phyloP scores from a whole-genome alignment of 2,113 vertebrate genomes.

The Podilymbus podiceps region DNA sequence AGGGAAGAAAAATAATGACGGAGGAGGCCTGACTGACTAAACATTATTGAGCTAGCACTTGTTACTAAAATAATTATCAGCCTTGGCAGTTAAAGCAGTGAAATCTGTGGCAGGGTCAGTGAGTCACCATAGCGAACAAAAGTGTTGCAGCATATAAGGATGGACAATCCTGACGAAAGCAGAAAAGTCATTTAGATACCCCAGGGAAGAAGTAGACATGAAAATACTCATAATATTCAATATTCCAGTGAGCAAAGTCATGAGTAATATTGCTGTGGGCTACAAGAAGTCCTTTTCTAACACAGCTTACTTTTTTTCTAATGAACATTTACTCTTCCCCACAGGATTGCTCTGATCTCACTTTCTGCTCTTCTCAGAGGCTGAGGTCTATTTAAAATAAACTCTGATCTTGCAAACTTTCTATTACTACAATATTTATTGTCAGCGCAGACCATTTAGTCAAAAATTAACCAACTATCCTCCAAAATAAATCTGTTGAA shows the following conservation, averaged over 20 bases:
- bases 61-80: constrained; percentile 52
- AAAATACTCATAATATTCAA: not conserved
- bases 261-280: not conserved
- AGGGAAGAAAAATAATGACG: constrained; percentile 56
- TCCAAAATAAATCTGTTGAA: not conserved
- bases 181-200: not conserved
- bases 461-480: not conserved
- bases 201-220: not conserved
- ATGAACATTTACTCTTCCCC: not conserved
- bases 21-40: not conserved
- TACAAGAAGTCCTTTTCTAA: not conserved
- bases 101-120: not conserved
- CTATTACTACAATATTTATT: not conserved
- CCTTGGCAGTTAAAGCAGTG: not conserved
- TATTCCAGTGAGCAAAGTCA: not conserved
- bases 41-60: constrained; percentile 23
- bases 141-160: not conserved
- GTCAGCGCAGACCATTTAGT: not conserved
- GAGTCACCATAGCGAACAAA: not conserved
- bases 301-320: not conserved
- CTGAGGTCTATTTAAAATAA: not conserved
- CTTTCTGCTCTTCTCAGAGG: not conserved
- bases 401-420: not conserved
- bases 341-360: not conserved
- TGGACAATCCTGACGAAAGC: not conserved